These are phyloP conservation scores for Saccopteryx bilineata DNA, from an alignment of 2,113 vertebrate species.

Conservation along the genomic window DNA sequence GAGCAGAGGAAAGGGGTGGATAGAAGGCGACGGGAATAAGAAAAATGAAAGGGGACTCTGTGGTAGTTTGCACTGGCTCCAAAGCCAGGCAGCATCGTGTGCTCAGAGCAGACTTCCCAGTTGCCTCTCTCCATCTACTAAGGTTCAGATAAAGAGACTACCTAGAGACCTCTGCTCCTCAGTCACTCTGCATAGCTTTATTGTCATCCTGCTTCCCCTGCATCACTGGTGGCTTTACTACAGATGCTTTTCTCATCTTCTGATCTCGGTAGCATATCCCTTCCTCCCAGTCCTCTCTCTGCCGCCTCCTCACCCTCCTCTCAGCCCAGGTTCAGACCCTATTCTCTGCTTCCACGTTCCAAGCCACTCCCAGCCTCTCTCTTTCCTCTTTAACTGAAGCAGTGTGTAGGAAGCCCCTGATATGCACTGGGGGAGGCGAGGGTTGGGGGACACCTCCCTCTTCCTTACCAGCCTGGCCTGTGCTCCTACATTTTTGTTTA, in stretches of 20 bases:
- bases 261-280: neutral
- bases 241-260: neutral
- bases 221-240: neutral
- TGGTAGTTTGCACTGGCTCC: neutral
- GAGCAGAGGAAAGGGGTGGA: neutral
- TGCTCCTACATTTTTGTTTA: neutral
- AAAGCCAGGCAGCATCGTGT: neutral
- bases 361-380: neutral
- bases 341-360: accelerated
- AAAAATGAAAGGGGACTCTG: neutral
- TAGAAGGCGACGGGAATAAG: neutral
- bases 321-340: neutral
- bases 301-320: neutral
- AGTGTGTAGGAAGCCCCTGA: neutral
- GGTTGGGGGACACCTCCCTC: too few species aligned
- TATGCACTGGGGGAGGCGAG: neutral
- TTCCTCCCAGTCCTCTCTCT: neutral
- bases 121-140: neutral
- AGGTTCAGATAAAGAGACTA: neutral
- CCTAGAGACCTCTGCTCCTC: neutral
- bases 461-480: neutral
- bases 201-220: neutral
- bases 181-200: neutral
- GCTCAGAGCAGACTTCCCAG: neutral
- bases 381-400: neutral